A percentile compares a stretch with the other conserved stretches of the same genome.
Evolutionary conservation across 1,140 invertebrate species (phyloP).

Genomic region (Bombus huntii): DNA sequence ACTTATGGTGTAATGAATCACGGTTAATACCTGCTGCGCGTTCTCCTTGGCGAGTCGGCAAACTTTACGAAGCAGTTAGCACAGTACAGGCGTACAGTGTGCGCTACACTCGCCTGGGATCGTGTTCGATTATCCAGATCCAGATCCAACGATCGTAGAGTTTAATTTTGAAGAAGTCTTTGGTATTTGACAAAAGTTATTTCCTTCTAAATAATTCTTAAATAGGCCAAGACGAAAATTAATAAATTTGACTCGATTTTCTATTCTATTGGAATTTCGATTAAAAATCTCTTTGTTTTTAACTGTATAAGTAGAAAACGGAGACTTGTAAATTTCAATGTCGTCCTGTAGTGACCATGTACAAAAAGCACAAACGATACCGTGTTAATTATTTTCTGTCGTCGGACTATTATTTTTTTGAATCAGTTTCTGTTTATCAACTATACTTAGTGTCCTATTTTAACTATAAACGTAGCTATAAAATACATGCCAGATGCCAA

Average conservation of each 20-base stretch:
- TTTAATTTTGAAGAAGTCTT: neutral
- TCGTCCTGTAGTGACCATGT: neutral
- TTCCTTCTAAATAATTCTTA: neutral
- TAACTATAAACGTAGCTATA: neutral
- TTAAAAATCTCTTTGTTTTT: neutral
- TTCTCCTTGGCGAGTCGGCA: conserved; percentile 23
- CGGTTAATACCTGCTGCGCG: conserved; percentile 12
- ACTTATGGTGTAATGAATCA: conserved; percentile 38
- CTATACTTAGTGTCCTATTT: neutral
- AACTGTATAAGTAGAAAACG: neutral
- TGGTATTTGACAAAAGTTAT: neutral
- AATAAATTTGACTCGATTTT: no score
- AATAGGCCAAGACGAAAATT: no score
- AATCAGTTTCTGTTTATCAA: neutral
- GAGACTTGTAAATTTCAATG: neutral
- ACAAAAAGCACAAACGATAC: neutral
- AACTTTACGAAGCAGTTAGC: conserved; percentile 25
- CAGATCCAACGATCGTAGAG: neutral
- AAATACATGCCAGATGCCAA: neutral
- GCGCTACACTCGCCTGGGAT: neutral
- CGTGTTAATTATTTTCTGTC: no score
- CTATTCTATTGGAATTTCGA: neutral
- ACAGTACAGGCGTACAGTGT: neutral
- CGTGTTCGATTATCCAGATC: neutral
- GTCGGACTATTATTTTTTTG: neutral